Evolutionary conservation across 2,113 vertebrate genomes (phyloP).

Genomic region (Chaetura pelagica): DNA sequence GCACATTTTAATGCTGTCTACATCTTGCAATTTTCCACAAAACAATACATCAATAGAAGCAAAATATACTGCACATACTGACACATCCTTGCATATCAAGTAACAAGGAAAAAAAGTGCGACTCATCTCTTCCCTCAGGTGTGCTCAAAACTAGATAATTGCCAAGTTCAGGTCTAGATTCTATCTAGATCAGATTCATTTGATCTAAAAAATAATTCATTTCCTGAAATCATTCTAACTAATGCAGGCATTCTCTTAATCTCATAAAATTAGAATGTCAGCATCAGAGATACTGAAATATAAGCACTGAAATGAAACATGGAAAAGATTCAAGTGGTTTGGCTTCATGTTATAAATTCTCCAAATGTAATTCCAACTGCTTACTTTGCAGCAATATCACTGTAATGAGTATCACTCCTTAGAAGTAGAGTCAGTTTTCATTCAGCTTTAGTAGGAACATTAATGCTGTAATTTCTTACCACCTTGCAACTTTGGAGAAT

Average conservation of each 20-base stretch:
- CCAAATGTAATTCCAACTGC: neutral
- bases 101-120: neutral
- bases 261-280: slow-evolving; percentile 1
- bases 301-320: neutral
- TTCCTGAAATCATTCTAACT: neutral
- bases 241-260: neutral
- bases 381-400: neutral
- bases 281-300: neutral
- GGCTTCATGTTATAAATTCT: neutral
- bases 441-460: neutral
- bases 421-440: neutral
- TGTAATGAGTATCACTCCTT: neutral
- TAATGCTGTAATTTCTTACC: neutral
- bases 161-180: neutral
- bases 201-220: slow-evolving; percentile 21
- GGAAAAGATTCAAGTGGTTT: neutral
- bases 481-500: neutral
- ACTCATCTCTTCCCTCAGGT: neutral
- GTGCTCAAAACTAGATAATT: neutral
- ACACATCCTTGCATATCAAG: neutral
- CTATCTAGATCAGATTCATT: neutral
- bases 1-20: neutral
- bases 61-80: neutral
- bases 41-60: neutral
- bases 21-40: neutral